Conservation (phyloP, 2,113 vertebrate species). For the Carassius auratus region DNA sequence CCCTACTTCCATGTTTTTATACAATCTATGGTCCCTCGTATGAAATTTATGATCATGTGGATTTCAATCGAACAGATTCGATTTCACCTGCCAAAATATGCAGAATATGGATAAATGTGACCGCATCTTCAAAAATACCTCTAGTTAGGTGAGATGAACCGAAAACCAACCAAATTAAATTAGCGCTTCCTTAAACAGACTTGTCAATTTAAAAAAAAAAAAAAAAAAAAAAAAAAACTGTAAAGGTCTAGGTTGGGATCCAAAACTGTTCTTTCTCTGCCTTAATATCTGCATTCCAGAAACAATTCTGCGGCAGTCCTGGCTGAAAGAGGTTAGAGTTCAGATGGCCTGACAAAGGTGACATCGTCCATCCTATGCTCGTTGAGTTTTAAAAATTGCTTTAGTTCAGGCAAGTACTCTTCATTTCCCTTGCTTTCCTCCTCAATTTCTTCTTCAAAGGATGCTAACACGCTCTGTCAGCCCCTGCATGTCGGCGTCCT, state of each 20-base stretch:
- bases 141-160: neutral
- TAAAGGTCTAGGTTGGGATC: too few species aligned
- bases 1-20: too few species aligned
- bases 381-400: neutral
- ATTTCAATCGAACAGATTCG: neutral
- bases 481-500: slow-evolving; percentile 83
- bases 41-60: neutral
- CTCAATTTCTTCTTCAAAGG: slow-evolving; percentile 74
- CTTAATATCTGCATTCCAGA: neutral
- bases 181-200: too few species aligned
- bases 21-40: too few species aligned
- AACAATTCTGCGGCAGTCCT: neutral
- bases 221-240: too few species aligned
- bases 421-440: slow-evolving; percentile 13
- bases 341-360: neutral
- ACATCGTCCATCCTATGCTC: neutral
- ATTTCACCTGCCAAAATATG: neutral
- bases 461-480: slow-evolving; percentile 88
- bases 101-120: neutral
- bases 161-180: neutral
- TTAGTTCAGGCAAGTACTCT: neutral
- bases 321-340: neutral
- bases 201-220: too few species aligned
- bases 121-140: neutral
- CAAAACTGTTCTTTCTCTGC: neutral